These are phyloP conservation scores for Ichneumoninae sp. DNA, from an alignment of 2,888 invertebrate species.

Conservation along the genomic window DNA sequence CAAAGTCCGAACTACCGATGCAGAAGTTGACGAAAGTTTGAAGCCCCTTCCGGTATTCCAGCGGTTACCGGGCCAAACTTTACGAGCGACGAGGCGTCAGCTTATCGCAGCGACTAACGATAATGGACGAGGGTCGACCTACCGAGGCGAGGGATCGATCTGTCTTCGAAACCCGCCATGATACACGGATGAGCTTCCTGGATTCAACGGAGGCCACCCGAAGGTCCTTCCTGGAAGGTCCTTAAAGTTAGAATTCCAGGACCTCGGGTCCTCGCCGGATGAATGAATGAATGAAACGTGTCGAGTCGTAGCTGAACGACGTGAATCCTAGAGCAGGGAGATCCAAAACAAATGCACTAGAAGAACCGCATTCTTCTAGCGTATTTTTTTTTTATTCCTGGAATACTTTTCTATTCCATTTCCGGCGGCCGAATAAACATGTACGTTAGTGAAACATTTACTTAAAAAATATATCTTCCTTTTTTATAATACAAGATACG, in stretches of 20 bases:
- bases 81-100: neutral
- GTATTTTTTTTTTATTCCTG: neutral
- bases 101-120: constrained; percentile 9
- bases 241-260: constrained; percentile 24
- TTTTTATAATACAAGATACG: no score
- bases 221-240: constrained; percentile 50
- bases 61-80: neutral
- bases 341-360: neutral
- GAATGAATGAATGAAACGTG: constrained; percentile 40
- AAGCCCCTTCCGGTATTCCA: neutral
- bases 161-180: neutral
- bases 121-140: constrained; percentile 46
- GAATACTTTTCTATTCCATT: neutral
- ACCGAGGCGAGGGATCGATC: constrained; percentile 17
- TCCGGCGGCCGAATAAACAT: neutral
- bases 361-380: neutral
- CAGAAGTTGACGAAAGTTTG: constrained; percentile 8
- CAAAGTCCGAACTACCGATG: neutral
- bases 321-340: neutral
- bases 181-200: constrained; percentile 9
- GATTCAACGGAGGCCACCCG: constrained; percentile 18
- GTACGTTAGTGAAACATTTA: neutral
- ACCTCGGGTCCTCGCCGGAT: constrained; percentile 3
- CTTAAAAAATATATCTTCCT: no score
- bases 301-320: neutral